phyloP scores from a whole-genome alignment of 2,113 vertebrate genomes.

The Rhipidura dahli region DNA sequence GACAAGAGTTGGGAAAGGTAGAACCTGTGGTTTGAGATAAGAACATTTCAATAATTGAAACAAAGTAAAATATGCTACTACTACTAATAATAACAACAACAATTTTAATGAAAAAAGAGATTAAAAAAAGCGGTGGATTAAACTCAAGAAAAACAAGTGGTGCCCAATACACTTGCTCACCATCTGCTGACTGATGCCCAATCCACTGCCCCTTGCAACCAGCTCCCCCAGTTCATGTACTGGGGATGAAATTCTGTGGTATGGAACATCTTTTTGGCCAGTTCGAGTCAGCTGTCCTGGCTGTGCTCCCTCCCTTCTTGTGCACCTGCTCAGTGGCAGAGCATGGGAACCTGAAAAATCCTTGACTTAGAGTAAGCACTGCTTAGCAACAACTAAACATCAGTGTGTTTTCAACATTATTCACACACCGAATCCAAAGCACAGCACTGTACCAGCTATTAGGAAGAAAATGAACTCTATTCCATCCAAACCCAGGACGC shows the following conservation, averaged over 20 bases:
- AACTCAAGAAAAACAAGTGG: background rate
- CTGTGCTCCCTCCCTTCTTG: background rate
- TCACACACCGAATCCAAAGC: background rate
- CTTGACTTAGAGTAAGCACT: background rate
- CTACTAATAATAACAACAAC: background rate
- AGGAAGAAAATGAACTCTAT: background rate
- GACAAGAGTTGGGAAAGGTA: background rate
- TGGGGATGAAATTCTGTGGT: background rate
- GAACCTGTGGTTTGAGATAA: background rate
- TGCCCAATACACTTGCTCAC: background rate
- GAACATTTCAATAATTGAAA: background rate
- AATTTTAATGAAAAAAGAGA: background rate
- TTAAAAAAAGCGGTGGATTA: background rate
- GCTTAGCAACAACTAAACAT: background rate
- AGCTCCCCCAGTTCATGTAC: background rate
- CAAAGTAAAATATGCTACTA: background rate
- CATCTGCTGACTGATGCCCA: rapidly evolving
- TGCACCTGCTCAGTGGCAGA: background rate
- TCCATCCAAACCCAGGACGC: background rate
- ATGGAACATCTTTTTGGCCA: background rate
- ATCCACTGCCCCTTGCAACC: background rate
- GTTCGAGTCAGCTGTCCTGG: background rate
- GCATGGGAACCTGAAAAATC: background rate
- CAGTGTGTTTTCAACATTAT: background rate
- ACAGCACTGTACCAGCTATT: background rate